Base-by-base conservation (phyloP, 2,113 vertebrate species). In the Hippocampus mohnikei region DNA sequence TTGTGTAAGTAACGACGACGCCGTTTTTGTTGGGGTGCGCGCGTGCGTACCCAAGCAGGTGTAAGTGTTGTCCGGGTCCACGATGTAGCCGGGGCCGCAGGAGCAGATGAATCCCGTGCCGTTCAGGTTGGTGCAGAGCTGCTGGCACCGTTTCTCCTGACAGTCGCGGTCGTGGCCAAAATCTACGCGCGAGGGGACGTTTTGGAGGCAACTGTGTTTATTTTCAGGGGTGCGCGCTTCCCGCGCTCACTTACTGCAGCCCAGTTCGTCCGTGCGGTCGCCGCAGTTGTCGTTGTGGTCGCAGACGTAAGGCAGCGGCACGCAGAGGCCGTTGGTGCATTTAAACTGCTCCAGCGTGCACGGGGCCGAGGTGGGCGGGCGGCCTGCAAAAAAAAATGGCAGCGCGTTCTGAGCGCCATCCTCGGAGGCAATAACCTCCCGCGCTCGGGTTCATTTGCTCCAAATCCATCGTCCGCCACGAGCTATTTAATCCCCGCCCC, bases 21-120 rank as follows among this genome's bases (percentile, higher is more conserved):
- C 63, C 2, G 9, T 66, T 70, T 60, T 37, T 37, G 33, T 37
- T 37, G 33, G 33, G 33, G 33, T 37, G 33, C 7, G 33, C 33
- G 33, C 33, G 37, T 64, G 44, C 33, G 13, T 90, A 88, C 87
- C 85, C 10, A 66, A 90, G 91, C 96, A 98, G 53, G 80, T 93
- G 84, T 93, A 94, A 74, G 92, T 90, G 84, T 92, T 91, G 86
- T 87, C 86, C 76, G 81, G 93, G 88, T 88, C 89, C 89, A 91
- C 90, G 11, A 1, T 75, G 81, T 94, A 98, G 53, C 95, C 96
- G 0, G 92, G 83, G 52, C 87, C 87, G 74, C 96, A 97, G 66
- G 93, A 94, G 76, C 96, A 98, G 72, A 98, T 95, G 90, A 97
- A 97, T 67, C 95, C 95, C 16, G 94, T 94, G 81, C 89, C 94